Conservation (phyloP, 1,140 invertebrate species). For the Heliconius hewitsoni region DNA sequence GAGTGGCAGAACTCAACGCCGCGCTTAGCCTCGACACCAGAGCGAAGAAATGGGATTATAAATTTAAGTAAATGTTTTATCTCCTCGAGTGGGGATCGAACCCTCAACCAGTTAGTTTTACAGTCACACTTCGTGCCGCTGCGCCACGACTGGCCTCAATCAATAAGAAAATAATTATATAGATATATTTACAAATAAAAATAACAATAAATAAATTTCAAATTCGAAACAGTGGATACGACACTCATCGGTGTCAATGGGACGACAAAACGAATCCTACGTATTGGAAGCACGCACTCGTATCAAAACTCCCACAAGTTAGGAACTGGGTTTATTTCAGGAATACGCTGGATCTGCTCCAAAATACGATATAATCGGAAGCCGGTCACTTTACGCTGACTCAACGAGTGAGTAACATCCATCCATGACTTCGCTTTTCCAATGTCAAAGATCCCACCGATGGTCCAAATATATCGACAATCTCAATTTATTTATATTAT, state of each 20-base stretch:
- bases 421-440: constrained; percentile 38
- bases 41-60: too few relatives aligned
- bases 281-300: constrained; percentile 51
- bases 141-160: too few relatives aligned
- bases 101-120: too few relatives aligned
- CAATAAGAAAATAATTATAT: not conserved
- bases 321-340: constrained; percentile 71
- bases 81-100: too few relatives aligned
- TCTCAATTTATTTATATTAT: constrained; percentile 26
- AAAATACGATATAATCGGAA: constrained; percentile 63
- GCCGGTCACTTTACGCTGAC: constrained; percentile 72
- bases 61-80: too few relatives aligned
- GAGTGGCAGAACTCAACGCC: too few relatives aligned
- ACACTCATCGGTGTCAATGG: constrained; percentile 33
- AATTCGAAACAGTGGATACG: not conserved
- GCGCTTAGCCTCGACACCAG: too few relatives aligned
- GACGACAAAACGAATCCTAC: constrained; percentile 31
- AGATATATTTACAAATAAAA: not conserved
- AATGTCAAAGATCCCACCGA: constrained; percentile 51
- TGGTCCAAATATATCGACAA: constrained; percentile 45
- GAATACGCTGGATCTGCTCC: constrained; percentile 74
- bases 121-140: too few relatives aligned
- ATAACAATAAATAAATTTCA: not conserved
- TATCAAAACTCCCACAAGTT: constrained; percentile 63
- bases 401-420: constrained; percentile 64